Base-by-base conservation (phyloP, 2,888 invertebrate species). In the Nezara viridula region DNA sequence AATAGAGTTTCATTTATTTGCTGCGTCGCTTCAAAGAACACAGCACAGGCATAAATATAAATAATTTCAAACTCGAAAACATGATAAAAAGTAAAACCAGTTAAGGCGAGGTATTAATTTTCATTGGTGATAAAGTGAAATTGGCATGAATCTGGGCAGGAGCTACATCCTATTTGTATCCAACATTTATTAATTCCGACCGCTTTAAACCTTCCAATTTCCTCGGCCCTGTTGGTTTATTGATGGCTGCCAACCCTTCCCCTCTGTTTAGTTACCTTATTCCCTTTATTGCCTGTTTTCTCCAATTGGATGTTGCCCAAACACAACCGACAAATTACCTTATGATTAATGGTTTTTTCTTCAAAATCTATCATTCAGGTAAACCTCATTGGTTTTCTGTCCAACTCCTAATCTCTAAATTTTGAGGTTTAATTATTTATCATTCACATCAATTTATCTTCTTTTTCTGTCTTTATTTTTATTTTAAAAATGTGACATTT, bases 131-230 rank as follows among this genome's bases (percentile, higher is more conserved):
- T 40, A 77, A 77, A 77, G 40, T 37, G 40, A 44, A 77, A 77
- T 77, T 40, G 77, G 77, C 24, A 24, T 77, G 40, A 44, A 40
- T 24, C 77, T 44, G 44, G 10, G 21, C 12, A 44, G 77, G 77
- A 40, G 40, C 24, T 37, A 40, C 10, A 37, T 44, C 77, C 77
- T 77, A 40, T 77, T 77, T 77, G 77, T 77, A 77, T 37, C 77
- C 77, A 37, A 77, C 77, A 77, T 77, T 77, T 77, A 77, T 77
- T 77, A 77, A 77, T 77, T 73, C 77, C 77, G n/a, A 77, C 21
- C 77, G 77, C 24, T 77, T 77, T 40, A 77, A 77, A 77, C 77
- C 77, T 40, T 77, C 77, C 77, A 77, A 77, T 77, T 77, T 77
- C 77, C 77, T 77, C 77, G 44, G 40, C 77, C 73, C 10, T 40